Percentiles rank a stretch among this genome's conserved stretches.
Conservation (phyloP, 2,888 invertebrate species). For the Rhyacophila evoluta region DNA sequence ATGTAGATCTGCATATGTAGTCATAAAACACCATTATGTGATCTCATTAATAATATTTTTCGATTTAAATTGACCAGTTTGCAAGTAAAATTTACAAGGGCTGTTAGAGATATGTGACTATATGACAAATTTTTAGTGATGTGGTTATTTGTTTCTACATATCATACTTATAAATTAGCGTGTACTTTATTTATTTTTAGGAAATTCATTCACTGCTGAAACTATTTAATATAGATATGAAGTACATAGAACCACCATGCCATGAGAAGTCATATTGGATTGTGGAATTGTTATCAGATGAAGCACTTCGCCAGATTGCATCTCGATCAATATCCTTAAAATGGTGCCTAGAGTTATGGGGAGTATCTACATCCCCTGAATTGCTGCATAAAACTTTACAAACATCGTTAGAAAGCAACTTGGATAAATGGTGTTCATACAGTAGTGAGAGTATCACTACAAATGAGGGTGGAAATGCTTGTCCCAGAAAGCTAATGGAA, state of each 20-base stretch:
- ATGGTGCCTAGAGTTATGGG: conserved; percentile 86
- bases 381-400: conserved; percentile 76
- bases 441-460: conserved; percentile 34
- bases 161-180: conserved; percentile 35
- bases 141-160: too few species aligned
- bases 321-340: conserved; percentile 83
- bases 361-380: conserved; percentile 70
- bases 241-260: conserved; percentile 70
- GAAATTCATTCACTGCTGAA: conserved; percentile 83
- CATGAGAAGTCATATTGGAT: conserved; percentile 84
- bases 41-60: too few species aligned
- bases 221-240: conserved; percentile 72
- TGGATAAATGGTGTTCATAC: conserved; percentile 59
- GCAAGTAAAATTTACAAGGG: too few species aligned
- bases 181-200: conserved; percentile 65
- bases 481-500: conserved; percentile 69
- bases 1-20: too few species aligned
- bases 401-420: conserved; percentile 61
- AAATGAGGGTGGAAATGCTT: conserved; percentile 59
- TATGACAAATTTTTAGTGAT: too few species aligned
- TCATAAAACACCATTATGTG: too few species aligned
- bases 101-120: too few species aligned
- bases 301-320: conserved; percentile 78
- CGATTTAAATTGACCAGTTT: too few species aligned
- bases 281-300: conserved; percentile 80